Conservation (phyloP, 2,113 vertebrate genomes). For the Periophthalmodon schlosseri region DNA sequence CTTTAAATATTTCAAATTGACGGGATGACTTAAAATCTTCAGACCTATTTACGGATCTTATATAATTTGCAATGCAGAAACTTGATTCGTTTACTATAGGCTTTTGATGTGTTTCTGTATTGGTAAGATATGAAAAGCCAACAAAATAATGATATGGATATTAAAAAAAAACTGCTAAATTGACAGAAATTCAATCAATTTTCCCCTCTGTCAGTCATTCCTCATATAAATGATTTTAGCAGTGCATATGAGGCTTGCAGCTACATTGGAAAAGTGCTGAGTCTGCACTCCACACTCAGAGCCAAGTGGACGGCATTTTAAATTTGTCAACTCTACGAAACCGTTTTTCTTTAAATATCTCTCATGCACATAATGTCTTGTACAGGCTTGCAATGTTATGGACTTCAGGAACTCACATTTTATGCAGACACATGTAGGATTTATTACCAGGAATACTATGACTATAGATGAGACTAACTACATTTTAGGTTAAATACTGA, state of each 20-base stretch:
- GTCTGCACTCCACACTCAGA: slow-evolving; percentile 7
- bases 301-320: slow-evolving; percentile 13
- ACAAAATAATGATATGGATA: background rate
- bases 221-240: slow-evolving; percentile 25
- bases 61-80: background rate
- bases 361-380: slow-evolving; percentile 38
- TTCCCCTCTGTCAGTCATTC: slow-evolving; percentile 10
- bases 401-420: slow-evolving; percentile 48
- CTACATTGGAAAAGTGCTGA: slow-evolving; percentile 25
- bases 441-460: slow-evolving; percentile 53
- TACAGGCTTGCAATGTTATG: slow-evolving; percentile 19
- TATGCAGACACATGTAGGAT: slow-evolving; percentile 37
- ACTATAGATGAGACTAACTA: slow-evolving; percentile 55
- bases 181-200: slow-evolving; percentile 13
- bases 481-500: slow-evolving; percentile 60
- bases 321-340: background rate
- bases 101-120: background rate
- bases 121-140: background rate
- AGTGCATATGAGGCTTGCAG: slow-evolving; percentile 21
- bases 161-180: background rate
- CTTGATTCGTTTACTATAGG: background rate
- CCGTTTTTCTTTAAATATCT: slow-evolving; percentile 16
- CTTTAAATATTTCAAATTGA: background rate
- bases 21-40: background rate
- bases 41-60: background rate